Evolutionary conservation across 2,113 vertebrate genomes (phyloP).

Genomic region (Irena cyanogastra): DNA sequence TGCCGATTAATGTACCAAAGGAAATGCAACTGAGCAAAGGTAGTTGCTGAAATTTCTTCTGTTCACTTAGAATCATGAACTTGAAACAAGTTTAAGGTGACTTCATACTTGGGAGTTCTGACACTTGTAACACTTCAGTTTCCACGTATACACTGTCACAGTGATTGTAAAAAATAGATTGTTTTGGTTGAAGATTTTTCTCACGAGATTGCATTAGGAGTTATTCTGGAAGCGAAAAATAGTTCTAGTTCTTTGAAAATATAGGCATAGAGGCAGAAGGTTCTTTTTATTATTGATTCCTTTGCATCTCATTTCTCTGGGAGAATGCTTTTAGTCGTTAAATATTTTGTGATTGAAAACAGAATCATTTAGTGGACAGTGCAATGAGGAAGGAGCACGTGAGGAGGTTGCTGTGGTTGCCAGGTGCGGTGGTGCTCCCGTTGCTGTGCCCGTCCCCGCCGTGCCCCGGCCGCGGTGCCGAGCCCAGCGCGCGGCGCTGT

Average conservation of each 20-base stretch:
- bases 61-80: background rate
- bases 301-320: background rate
- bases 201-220: background rate
- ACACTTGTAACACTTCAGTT: background rate
- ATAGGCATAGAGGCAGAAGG: background rate
- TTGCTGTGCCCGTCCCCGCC: background rate
- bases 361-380: background rate
- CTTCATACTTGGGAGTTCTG: background rate
- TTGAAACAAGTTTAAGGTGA: background rate
- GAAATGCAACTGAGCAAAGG: background rate
- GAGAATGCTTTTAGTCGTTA: background rate
- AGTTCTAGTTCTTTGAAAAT: background rate
- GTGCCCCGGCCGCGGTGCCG: background rate
- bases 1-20: fast-evolving
- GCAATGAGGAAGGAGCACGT: fast-evolving
- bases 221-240: background rate
- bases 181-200: background rate
- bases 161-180: background rate
- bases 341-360: background rate
- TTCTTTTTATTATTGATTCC: background rate
- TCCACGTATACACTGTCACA: background rate
- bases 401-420: background rate
- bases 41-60: background rate
- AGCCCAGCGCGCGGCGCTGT: background rate
- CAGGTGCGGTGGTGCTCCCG: fast-evolving